Base-by-base conservation (phyloP, 2,797 vertebrate species). In the Ctenopoma multispine region DNA sequence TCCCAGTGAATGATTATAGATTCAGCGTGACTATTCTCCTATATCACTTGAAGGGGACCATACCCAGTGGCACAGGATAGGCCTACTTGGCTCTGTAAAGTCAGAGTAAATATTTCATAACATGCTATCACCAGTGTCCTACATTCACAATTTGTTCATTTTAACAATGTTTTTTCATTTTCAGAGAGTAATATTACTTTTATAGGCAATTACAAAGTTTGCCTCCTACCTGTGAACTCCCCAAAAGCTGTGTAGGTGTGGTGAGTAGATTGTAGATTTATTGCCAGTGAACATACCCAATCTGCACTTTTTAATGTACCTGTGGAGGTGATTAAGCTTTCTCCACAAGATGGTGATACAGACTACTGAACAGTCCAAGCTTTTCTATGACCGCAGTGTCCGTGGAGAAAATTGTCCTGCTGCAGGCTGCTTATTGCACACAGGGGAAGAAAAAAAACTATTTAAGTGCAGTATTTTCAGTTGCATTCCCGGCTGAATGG, bases 1-100 rank as follows among this genome's bases (percentile, higher is more conserved):
- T 72, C 70, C 41, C 58, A 14, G 72, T 43, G 67, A 69, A 62
- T 79, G 69, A 83, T 91, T 81, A 77, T 56, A 77, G 72, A 87
- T 87, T 87, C 81, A 77, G 62, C 48, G 62, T 18, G 21, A 77
- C 69, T 67, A 60, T 68, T 80, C 63, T 51, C 72, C 58, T 62
- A 67, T 75, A 71, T 84, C 54, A 70, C 15, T 44, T 44, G 61
- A 48, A 71, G 41, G 79, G 64, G 61, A 69, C 72, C 56, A 50
- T 60, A 27, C 18, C 44, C 57, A 49, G 29, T 56, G 40, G 44
- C 50, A 29, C 43, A n/a, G 9, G 48, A 55, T 54, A 43, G 43
- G 7, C 43, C 43, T 44, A n/a, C 56, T 59, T 58, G 51, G 60
- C 36, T 61, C 41, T 59, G 60, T 66, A 21, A 54, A 72, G 65